These are phyloP conservation scores for Myotis yumanensis DNA, from an alignment of 2,113 vertebrate species.

Conservation along the genomic window DNA sequence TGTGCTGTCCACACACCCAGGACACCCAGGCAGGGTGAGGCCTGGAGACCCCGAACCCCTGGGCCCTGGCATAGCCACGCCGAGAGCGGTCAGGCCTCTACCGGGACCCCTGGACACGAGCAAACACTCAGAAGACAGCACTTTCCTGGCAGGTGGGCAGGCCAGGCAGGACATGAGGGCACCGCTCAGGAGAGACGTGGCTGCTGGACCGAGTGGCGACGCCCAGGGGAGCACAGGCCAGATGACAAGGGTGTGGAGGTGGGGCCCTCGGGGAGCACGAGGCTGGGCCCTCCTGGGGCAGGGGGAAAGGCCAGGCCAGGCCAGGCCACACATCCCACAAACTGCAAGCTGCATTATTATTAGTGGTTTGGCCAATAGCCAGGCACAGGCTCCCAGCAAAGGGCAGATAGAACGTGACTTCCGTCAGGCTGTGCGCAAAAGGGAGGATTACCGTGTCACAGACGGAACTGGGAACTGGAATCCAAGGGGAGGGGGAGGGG, in stretches of 20 bases:
- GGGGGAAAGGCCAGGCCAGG: background rate
- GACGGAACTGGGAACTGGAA: background rate
- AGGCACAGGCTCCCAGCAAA: slow-evolving; percentile 38
- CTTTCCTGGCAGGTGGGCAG: fast-evolving
- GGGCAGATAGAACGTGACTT: slow-evolving; percentile 36
- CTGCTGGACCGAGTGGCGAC: fast-evolving
- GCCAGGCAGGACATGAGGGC: fast-evolving
- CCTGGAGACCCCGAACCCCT: background rate
- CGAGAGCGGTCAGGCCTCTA: fast-evolving
- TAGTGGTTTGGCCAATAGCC: slow-evolving; percentile 63
- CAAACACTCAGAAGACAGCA: background rate
- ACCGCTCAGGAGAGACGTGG: background rate
- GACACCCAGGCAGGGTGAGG: background rate
- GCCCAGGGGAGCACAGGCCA: background rate
- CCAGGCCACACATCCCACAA: background rate
- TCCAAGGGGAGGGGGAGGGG: fast-evolving
- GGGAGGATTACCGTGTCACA: background rate
- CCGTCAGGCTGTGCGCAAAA: background rate
- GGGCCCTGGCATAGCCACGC: background rate
- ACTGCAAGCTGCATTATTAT: background rate
- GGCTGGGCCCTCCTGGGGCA: background rate
- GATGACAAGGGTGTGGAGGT: fast-evolving
- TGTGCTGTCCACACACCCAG: background rate
- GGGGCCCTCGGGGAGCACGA: background rate
- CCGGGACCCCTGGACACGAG: fast-evolving